Percentiles rank a stretch among this genome's conserved stretches.
Conservation (phyloP, 1,140 invertebrate genomes). For the Nebria ingens region DNA sequence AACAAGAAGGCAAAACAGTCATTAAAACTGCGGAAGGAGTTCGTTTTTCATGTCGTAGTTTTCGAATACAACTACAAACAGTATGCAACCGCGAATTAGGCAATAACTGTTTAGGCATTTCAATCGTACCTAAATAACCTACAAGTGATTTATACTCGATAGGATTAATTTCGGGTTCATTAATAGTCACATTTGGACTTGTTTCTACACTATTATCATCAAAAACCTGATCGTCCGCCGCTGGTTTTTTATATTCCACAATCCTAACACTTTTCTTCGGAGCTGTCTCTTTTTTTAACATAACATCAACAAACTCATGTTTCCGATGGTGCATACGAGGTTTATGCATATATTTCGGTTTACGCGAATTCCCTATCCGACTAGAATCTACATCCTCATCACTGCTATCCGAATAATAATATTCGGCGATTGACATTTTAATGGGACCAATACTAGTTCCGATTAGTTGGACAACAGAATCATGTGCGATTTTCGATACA, state of each 20-base stretch:
- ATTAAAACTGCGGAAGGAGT: constrained; percentile 78
- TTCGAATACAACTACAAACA: constrained; percentile 71
- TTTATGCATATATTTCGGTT: constrained; percentile 55
- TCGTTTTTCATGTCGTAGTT: constrained; percentile 80
- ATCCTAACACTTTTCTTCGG: neutral
- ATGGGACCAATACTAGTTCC: constrained; percentile 70
- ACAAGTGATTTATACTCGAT: constrained; percentile 77
- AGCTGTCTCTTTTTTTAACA: constrained; percentile 30
- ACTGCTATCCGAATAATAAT: constrained; percentile 78
- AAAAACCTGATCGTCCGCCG: neutral
- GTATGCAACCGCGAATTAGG: constrained; percentile 62
- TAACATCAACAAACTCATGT: neutral
- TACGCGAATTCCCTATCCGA: constrained; percentile 40
- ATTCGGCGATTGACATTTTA: constrained; percentile 75
- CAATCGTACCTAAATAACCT: constrained; percentile 90
- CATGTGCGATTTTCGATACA: constrained; percentile 81
- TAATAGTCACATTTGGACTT: constrained; percentile 13
- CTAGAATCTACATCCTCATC: constrained; percentile 54
- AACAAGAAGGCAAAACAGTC: constrained; percentile 66
- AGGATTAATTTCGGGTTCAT: constrained; percentile 39
- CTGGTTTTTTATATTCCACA: constrained; percentile 13
- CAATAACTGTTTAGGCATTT: constrained; percentile 80
- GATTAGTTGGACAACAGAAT: constrained; percentile 84
- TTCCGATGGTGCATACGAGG: constrained; percentile 23
- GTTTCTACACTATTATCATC: neutral